Base-by-base conservation (phyloP, 2,113 vertebrate genomes). In the Cyanoliseus patagonus region DNA sequence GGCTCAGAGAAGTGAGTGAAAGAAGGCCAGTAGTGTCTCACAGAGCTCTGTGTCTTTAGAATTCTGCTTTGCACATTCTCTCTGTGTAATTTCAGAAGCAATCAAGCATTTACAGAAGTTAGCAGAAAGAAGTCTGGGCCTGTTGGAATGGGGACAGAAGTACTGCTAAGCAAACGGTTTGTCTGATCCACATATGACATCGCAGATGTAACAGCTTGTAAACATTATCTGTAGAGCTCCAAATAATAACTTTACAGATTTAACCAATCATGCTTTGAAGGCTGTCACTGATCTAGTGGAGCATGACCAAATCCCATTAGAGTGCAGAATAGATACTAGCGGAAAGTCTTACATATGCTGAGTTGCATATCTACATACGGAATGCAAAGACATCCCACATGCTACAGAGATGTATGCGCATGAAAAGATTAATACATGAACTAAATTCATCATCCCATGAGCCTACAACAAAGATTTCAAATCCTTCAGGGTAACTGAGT, bases 181-280 rank as follows among this genome's bases (percentile, higher is more conserved):
- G 93, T 92, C 91, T 96, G 85, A 94, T 90, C 79, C 79, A 77
- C 83, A 41, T 57, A 88, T 62, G 84, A 93, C 90, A 95, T 88
- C 79, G 88, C 85, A 83, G 93, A 87, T 88, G 55, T 92, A 92
- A 87, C 85, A 94, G 90, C 90, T 94, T 96, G 87, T 96, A 97
- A 96, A 96, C 84, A 93, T 96, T 91, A 96, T 80, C 70, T 88
- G 87, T 92, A 94, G 84, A 96, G 61, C 61, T 88, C 88, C 76
- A 95, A 90, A 96, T 94, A 94, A 86, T 88, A 96, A 94, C 85
- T 94, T 83, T 72, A 94, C 85, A 95, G 87, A 95, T 94, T 90
- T 96, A 88, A 88, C 90, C 93, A 88, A 93, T 96, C 82, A 86
- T 59, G 31, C 74, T 94, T 94, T 96, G 93, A 96, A 96, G 75